Evolutionary conservation across 2,113 vertebrate species (phyloP).

Genomic region (Oplegnathus fasciatus): DNA sequence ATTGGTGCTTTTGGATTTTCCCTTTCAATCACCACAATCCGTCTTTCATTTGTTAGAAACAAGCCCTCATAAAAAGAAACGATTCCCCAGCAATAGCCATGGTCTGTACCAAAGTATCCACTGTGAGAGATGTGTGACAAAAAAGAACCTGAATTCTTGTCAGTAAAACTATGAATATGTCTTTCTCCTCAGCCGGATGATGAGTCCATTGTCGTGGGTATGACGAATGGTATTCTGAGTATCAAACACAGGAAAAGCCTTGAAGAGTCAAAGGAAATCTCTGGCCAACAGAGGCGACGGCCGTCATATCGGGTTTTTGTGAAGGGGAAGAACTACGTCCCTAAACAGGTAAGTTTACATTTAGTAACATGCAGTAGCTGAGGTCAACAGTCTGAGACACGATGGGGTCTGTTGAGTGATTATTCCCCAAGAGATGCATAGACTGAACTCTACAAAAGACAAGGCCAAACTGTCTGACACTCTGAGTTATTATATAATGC

Average conservation of each 20-base stretch:
- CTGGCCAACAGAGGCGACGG: constrained; percentile 76
- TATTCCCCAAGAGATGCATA: not conserved
- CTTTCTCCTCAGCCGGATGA: constrained; percentile 89
- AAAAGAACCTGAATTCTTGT: not conserved
- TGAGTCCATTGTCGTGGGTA: constrained; percentile 92
- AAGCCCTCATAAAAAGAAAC: not conserved
- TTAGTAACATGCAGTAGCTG: not conserved
- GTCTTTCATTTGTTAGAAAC: not conserved
- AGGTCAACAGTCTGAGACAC: not conserved
- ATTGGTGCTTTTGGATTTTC: not conserved
- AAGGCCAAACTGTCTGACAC: not conserved
- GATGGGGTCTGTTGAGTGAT: not conserved
- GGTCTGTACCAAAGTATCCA: not conserved
- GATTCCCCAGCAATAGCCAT: not conserved
- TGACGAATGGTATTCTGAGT: constrained; percentile 95
- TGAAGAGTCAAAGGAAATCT: constrained; percentile 83
- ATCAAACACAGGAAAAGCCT: constrained; percentile 91
- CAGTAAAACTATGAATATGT: constrained; percentile 20
- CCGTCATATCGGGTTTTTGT: constrained; percentile 91
- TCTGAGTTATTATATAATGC: not conserved
- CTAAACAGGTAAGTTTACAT: constrained; percentile 86
- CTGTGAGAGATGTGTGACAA: not conserved
- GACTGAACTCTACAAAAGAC: not conserved
- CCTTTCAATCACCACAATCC: not conserved
- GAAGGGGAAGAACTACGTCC: constrained; percentile 92